Percentiles rank a stretch among this genome's conserved stretches.
These are phyloP conservation scores for Chaetops frenatus DNA, from an alignment of 2,113 vertebrate species.

Conservation along the genomic window DNA sequence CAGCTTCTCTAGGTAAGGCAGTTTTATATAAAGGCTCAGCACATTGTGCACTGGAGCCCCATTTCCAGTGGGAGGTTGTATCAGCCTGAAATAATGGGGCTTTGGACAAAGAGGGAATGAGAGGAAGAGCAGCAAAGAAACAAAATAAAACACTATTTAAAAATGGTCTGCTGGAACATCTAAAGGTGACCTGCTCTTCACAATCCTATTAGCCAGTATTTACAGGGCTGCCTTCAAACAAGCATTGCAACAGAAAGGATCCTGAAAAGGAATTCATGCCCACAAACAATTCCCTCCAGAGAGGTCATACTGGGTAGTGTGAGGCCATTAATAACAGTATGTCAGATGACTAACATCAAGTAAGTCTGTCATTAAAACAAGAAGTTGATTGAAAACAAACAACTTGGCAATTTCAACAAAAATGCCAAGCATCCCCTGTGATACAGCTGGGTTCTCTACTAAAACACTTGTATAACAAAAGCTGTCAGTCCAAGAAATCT, in stretches of 20 bases:
- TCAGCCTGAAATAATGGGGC: background rate
- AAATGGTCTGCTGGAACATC: background rate
- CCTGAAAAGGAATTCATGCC: background rate
- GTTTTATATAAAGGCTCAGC: background rate
- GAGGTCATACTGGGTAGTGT: accelerated
- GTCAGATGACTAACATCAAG: background rate
- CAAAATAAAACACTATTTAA: background rate
- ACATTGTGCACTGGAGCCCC: background rate
- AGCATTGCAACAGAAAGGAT: background rate
- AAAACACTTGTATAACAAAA: background rate
- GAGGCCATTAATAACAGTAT: background rate
- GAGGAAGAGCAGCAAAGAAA: background rate
- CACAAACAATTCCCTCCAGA: background rate
- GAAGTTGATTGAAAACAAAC: background rate
- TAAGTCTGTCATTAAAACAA: background rate
- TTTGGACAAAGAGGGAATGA: background rate
- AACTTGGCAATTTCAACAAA: background rate
- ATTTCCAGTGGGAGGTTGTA: background rate
- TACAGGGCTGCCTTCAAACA: background rate
- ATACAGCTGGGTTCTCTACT: background rate
- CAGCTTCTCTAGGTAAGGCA: background rate
- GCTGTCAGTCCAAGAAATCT: background rate
- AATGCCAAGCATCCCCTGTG: background rate
- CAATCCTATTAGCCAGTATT: background rate
- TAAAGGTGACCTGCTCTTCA: background rate